phyloP scores from a whole-genome alignment of 1,140 invertebrate species.

The Orchesella cincta region DNA sequence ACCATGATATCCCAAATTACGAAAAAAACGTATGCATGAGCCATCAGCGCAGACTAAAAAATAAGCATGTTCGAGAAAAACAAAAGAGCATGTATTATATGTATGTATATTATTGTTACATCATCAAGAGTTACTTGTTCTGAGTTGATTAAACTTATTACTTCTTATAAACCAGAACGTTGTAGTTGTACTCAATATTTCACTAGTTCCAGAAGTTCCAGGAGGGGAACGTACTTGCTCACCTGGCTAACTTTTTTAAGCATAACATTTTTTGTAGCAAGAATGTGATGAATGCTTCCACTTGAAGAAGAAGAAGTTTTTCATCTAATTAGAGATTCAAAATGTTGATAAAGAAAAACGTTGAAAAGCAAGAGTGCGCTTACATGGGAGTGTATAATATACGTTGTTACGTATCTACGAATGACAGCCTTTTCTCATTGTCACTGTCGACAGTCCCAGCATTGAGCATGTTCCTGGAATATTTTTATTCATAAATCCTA shows the following conservation, averaged over 20 bases:
- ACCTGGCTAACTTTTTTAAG: neutral
- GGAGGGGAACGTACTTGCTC: neutral
- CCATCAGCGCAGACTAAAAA: neutral
- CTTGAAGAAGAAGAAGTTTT: neutral
- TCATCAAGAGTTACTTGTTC: neutral
- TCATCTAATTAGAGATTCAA: neutral
- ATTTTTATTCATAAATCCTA: neutral
- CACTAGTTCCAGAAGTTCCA: neutral
- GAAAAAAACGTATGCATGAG: neutral
- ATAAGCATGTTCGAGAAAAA: neutral
- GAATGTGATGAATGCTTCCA: neutral
- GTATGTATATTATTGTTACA: neutral
- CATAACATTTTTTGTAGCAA: neutral
- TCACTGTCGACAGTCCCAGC: neutral
- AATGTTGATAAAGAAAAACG: neutral
- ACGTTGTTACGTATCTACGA: neutral
- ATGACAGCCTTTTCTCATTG: neutral
- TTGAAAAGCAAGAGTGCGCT: neutral
- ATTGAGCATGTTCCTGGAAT: neutral
- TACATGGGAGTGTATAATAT: neutral
- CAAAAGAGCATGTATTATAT: neutral
- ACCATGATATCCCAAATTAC: neutral
- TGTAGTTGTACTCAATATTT: neutral
- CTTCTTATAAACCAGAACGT: neutral
- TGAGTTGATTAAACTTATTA: constrained; percentile 1